Conservation (phyloP, 2,888 invertebrate genomes). For the Polydrusus pterygomalis region DNA sequence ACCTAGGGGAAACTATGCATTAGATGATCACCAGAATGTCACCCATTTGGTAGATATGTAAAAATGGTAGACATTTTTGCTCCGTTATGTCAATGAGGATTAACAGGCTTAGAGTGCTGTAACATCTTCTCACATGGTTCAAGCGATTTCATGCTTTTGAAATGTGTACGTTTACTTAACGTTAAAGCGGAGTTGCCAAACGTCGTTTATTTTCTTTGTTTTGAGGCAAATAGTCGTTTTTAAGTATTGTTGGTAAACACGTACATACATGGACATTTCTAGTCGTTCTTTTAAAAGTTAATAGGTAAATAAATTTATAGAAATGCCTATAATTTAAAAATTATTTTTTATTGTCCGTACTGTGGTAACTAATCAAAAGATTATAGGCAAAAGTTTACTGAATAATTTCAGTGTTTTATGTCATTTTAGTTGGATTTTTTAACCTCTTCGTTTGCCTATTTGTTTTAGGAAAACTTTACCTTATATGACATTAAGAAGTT, state of each 20-base stretch:
- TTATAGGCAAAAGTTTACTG: not conserved
- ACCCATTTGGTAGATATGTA: slow-evolving; percentile 27
- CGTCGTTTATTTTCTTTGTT: too few species aligned
- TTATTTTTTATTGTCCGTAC: too few species aligned
- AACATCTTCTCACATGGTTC: not conserved
- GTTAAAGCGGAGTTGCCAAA: too few species aligned
- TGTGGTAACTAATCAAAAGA: not conserved
- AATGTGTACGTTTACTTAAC: too few species aligned
- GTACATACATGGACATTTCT: too few species aligned
- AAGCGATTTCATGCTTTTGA: too few species aligned
- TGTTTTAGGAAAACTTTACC: not conserved
- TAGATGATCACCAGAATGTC: slow-evolving; percentile 15
- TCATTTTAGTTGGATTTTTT: too few species aligned
- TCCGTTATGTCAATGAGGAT: not conserved
- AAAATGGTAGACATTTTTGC: not conserved
- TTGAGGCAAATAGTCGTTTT: too few species aligned
- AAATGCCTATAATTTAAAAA: too few species aligned
- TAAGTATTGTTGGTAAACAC: too few species aligned
- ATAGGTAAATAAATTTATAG: too few species aligned
- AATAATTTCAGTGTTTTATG: not conserved
- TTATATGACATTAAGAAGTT: slow-evolving; percentile 4
- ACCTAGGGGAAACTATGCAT: not conserved
- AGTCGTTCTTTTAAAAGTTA: too few species aligned
- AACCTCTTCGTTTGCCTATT: not conserved
- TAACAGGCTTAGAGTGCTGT: not conserved